Evolutionary conservation across 2,113 vertebrate genomes (phyloP), one percentile per base, ranked within the genome.

Genomic region (human (Homo sapiens)): DNA sequence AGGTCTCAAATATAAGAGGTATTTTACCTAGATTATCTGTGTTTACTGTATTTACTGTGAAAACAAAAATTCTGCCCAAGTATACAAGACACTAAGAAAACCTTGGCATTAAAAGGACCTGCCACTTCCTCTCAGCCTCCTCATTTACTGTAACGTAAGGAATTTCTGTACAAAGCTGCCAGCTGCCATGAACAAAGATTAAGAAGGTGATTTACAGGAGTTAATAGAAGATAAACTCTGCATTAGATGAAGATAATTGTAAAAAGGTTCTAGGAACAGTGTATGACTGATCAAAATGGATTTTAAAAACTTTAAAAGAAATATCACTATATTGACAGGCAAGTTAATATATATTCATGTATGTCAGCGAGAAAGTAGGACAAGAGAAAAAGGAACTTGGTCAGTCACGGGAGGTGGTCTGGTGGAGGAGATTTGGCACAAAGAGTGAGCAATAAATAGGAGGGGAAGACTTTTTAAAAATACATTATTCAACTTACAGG

Each of bases 351-450:
- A 76, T 75, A 48, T 87, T 87, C 87, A 73, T 90, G 61, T 87
- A 72, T 73, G 78, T 93, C 94, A 79, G 43, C 93, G 81, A 97
- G 81, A 95, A 97, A 95, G 96, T 97, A 96, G 96, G 94, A 94
- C 93, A 96, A 82, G 82, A 89, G 82, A 45, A 89, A 95, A 97
- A 97, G 52, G 45, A 93, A 45, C 57, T 86, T 97, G 57, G 73
- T 8, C 92, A 66, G 48, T 90, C 90, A 95, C 76, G 96, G 93
- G 66, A 97, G 76, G 81, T 85, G 86, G 72, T 95, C 75, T 93
- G 50, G 43, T 89, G 48, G 89, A 78, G 70, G 93, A 84, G 55
- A 94, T 86, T 13, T 92, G 72, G 70, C 82, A n/a, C 52, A 95
- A 95, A 94, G 30, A 89, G 57, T 90, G 48, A 88, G 91, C 43